These are phyloP conservation scores for Tetranychus urticae DNA, from an alignment of 1,140 invertebrate genomes.

Conservation along the genomic window DNA sequence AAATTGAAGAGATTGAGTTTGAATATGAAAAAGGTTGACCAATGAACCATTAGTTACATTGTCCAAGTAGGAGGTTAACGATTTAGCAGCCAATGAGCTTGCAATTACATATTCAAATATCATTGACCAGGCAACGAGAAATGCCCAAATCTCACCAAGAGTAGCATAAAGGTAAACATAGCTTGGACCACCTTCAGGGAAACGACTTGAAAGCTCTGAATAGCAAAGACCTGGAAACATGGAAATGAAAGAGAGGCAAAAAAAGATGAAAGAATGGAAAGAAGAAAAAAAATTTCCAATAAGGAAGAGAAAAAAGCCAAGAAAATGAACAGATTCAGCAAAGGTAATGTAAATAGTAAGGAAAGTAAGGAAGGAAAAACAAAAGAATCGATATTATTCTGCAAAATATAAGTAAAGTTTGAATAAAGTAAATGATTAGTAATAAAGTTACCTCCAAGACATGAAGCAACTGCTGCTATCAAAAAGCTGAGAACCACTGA, in stretches of 20 bases:
- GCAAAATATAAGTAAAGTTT: not conserved
- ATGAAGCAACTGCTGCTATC: slow-evolving; percentile 23
- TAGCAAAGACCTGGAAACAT: slow-evolving; percentile 21
- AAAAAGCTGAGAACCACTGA: slow-evolving; percentile 24
- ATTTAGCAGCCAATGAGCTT: not conserved
- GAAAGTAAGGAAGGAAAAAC: not conserved
- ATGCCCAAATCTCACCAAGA: slow-evolving; percentile 23
- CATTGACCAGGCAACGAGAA: slow-evolving; percentile 26
- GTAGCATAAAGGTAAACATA: slow-evolving; percentile 27
- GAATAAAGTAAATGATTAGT: too few species aligned
- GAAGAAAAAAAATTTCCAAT: not conserved
- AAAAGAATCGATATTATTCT: not conserved
- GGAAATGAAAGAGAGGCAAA: not conserved
- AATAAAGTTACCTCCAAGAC: slow-evolving; percentile 19
- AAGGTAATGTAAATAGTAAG: not conserved
- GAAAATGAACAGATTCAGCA: too few species aligned
- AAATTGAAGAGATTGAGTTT: not conserved
- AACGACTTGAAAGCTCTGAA: slow-evolving; percentile 24
- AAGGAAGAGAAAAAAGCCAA: too few species aligned
- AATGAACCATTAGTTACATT: not conserved
- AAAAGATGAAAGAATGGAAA: not conserved
- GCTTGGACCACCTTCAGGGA: slow-evolving; percentile 24
- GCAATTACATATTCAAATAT: slow-evolving; percentile 19
- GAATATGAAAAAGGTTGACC: not conserved
- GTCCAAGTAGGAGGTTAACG: not conserved